Evolutionary conservation across 2,888 invertebrate species (phyloP).

Genomic region (Drosophila silvestris): DNA sequence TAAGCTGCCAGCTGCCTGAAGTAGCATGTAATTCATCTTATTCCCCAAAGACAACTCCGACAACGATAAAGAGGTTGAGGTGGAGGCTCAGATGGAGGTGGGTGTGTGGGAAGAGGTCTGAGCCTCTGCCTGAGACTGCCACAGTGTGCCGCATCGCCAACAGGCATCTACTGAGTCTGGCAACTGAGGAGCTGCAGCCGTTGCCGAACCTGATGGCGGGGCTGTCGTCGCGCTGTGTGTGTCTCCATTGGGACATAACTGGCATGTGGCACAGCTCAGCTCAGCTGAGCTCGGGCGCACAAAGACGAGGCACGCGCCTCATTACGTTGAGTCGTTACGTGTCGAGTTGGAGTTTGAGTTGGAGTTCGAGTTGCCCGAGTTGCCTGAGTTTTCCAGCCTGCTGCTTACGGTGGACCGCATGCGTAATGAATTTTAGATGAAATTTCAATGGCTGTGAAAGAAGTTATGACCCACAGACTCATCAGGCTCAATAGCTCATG

Average conservation of each 20-base stretch:
- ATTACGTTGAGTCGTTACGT: slow-evolving; percentile 69
- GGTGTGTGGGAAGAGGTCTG: neutral
- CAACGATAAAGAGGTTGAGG: slow-evolving; percentile 35
- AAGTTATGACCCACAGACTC: slow-evolving; percentile 61
- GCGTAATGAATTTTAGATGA: slow-evolving; percentile 83
- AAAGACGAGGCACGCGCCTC: slow-evolving; percentile 69
- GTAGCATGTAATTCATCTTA: slow-evolving; percentile 82
- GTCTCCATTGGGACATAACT: slow-evolving; percentile 79
- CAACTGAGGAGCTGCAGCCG: neutral
- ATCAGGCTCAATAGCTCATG: slow-evolving; percentile 34
- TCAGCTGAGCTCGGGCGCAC: slow-evolving; percentile 7
- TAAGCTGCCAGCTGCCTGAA: slow-evolving; percentile 68
- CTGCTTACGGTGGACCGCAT: slow-evolving; percentile 28
- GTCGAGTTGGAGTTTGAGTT: slow-evolving; percentile 41
- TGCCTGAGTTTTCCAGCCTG: neutral
- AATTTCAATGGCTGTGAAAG: slow-evolving; percentile 66
- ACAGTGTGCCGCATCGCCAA: neutral
- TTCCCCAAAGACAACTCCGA: slow-evolving; percentile 74
- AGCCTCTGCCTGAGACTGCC: slow-evolving; percentile 18
- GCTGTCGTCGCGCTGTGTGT: slow-evolving; percentile 77
- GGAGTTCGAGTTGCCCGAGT: slow-evolving; percentile 2
- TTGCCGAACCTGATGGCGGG: slow-evolving; percentile 45
- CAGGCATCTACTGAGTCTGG: slow-evolving; percentile 12
- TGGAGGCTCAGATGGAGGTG: neutral
- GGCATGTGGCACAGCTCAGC: slow-evolving; percentile 65